A percentile compares a stretch with the other conserved stretches of the same genome.
Conservation (phyloP, 64 coral and sea anemone genomes). For the Platygyra sinensis region DNA sequence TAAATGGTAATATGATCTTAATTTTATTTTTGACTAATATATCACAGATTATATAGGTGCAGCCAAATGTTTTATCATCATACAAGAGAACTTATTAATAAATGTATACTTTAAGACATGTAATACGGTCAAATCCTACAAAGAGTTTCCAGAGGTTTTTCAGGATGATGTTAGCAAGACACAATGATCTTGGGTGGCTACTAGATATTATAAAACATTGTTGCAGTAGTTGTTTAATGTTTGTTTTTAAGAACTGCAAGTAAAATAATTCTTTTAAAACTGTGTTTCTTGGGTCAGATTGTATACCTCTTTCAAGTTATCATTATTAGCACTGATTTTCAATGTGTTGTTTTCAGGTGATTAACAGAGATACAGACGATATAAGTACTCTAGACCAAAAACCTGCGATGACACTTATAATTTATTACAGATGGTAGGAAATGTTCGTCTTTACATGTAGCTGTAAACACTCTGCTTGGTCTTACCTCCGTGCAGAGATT, state of each 20-base stretch:
- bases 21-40: too few species aligned
- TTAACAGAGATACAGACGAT: conserved; percentile 16
- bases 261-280: neutral
- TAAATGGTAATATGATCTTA: too few species aligned
- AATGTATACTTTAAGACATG: neutral
- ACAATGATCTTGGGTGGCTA: too few species aligned
- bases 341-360: neutral
- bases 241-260: neutral
- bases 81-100: too few species aligned
- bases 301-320: too few species aligned
- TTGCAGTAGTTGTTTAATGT: neutral
- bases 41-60: too few species aligned
- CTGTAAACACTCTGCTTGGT: neutral
- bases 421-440: conserved; percentile 65
- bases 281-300: neutral
- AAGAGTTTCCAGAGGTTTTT: too few species aligned
- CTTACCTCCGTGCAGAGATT: too few species aligned
- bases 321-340: neutral
- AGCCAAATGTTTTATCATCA: too few species aligned
- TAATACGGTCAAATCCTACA: neutral
- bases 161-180: too few species aligned
- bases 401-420: conserved; percentile 55
- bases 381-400: conserved; percentile 29
- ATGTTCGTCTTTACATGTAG: neutral
- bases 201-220: too few species aligned